These are phyloP conservation scores for Ectemnius lituratus DNA, from an alignment of 2,888 invertebrate species.

Conservation along the genomic window DNA sequence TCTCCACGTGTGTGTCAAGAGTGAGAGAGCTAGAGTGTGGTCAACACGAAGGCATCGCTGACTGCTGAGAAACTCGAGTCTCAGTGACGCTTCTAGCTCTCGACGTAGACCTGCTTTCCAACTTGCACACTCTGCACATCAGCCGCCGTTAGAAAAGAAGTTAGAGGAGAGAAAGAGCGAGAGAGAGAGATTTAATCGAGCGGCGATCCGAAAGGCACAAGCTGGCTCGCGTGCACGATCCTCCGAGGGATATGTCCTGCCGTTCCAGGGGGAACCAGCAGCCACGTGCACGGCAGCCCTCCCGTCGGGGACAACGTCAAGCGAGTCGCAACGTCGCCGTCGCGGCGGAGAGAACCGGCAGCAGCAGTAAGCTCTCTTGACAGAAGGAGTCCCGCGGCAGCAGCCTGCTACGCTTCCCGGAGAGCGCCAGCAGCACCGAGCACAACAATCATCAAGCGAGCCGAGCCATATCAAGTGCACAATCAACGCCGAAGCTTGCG, in stretches of 20 bases:
- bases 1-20: constrained; percentile 53
- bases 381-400: constrained; percentile 54
- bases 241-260: constrained; percentile 68
- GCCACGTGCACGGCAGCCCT: constrained; percentile 56
- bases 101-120: too few relatives aligned
- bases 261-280: constrained; percentile 61
- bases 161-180: not conserved
- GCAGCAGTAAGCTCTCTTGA: constrained; percentile 65
- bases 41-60: too few relatives aligned
- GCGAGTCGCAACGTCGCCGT: constrained; percentile 48
- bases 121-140: too few relatives aligned
- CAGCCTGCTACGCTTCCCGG: constrained; percentile 45
- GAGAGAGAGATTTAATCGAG: constrained; percentile 2
- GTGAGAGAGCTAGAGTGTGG: not conserved
- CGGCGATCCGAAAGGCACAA: constrained; percentile 38
- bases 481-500: constrained; percentile 32
- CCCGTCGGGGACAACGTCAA: constrained; percentile 54
- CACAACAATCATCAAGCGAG: constrained; percentile 26
- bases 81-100: too few relatives aligned
- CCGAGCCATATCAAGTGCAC: constrained; percentile 45
- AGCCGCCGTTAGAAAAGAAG: not conserved
- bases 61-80: too few relatives aligned
- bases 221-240: constrained; percentile 63
- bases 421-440: constrained; percentile 37
- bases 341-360: constrained; percentile 53